Evolutionary conservation across 2,888 invertebrate genomes (phyloP).

Genomic region (Pyrocoelia pectoralis): DNA sequence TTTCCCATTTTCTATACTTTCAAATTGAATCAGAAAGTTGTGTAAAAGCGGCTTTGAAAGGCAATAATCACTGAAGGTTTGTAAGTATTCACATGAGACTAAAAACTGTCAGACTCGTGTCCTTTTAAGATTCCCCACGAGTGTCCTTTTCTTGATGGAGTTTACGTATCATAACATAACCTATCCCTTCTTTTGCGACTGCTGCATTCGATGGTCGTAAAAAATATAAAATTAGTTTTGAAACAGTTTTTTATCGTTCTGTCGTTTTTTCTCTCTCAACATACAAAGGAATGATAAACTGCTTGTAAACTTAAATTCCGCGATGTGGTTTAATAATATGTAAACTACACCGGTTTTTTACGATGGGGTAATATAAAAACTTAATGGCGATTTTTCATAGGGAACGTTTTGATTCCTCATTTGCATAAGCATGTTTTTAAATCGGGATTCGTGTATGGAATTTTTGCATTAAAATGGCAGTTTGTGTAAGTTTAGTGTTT

Average conservation of each 20-base stretch:
- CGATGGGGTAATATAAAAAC: not conserved
- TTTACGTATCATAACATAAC: slow-evolving; percentile 31
- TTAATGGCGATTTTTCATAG: not conserved
- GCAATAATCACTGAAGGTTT: slow-evolving; percentile 28
- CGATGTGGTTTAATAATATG: slow-evolving; percentile 8
- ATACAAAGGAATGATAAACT: not conserved
- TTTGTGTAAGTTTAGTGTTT: no score
- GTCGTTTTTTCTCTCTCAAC: slow-evolving; percentile 14
- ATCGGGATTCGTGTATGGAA: no score
- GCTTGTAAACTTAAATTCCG: slow-evolving; percentile 8
- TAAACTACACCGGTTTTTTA: not conserved
- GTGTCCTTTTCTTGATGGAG: slow-evolving; percentile 26
- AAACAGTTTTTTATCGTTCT: slow-evolving; percentile 22
- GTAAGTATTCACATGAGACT: slow-evolving; percentile 25
- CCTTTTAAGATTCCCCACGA: slow-evolving; percentile 32
- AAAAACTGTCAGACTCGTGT: slow-evolving; percentile 24
- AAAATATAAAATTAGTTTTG: slow-evolving; percentile 24
- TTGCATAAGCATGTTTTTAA: not conserved
- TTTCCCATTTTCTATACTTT: not conserved
- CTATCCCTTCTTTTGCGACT: slow-evolving; percentile 21
- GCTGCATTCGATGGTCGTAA: slow-evolving; percentile 20
- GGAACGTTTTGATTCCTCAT: not conserved
- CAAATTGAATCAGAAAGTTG: slow-evolving; percentile 6
- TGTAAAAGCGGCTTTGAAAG: slow-evolving; percentile 25
- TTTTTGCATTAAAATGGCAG: no score